A percentile compares a stretch with the other conserved stretches of the same genome.
These are phyloP conservation scores for Rhopalosiphum nymphaeae DNA, from an alignment of 2,888 invertebrate species.

Conservation along the genomic window DNA sequence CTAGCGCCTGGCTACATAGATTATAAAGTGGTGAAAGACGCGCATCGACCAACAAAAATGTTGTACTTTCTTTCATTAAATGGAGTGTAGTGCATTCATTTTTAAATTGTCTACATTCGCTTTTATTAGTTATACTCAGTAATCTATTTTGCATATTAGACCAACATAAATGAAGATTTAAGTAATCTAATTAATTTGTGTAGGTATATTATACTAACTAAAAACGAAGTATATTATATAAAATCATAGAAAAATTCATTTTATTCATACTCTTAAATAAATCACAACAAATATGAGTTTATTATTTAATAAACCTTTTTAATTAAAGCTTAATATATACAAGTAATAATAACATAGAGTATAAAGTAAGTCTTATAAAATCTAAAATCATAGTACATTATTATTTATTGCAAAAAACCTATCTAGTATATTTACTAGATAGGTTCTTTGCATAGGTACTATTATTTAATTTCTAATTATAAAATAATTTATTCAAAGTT, in stretches of 20 bases:
- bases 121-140: too few relatives aligned
- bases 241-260: neutral
- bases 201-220: neutral
- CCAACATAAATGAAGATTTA: neutral
- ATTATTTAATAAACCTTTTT: neutral
- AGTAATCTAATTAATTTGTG: neutral
- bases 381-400: neutral
- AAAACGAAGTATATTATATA: neutral
- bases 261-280: neutral
- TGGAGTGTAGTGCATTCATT: neutral
- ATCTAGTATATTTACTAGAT: too few relatives aligned
- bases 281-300: neutral
- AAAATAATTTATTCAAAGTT: neutral
- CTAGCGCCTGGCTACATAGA: too few relatives aligned
- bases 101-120: neutral
- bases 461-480: neutral
- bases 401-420: too few relatives aligned
- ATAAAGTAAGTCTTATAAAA: neutral
- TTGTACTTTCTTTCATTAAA: too few relatives aligned
- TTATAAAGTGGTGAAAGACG: too few relatives aligned
- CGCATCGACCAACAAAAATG: too few relatives aligned
- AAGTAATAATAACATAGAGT: neutral
- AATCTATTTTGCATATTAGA: neutral
- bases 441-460: neutral
- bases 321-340: neutral